A percentile compares a stretch with the other conserved stretches of the same genome.
Conservation (phyloP, 2,797 vertebrate genomes). For the Syngnathus rostellatus region DNA sequence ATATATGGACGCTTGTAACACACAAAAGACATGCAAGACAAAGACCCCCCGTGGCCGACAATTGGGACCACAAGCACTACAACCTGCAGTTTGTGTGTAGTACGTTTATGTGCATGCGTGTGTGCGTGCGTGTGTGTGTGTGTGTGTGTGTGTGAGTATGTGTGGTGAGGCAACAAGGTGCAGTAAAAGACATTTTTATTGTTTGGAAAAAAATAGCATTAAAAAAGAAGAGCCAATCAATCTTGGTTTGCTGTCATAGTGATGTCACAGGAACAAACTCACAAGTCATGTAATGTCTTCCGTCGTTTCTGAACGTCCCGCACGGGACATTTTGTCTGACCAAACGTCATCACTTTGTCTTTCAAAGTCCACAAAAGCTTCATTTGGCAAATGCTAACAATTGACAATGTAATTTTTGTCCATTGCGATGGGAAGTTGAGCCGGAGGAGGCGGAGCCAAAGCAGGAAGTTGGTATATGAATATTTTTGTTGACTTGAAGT, state of each 20-base stretch:
- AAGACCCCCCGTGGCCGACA: neutral
- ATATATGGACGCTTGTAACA: slow-evolving; percentile 3
- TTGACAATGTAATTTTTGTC: neutral
- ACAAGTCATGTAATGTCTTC: neutral
- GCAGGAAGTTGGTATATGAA: neutral
- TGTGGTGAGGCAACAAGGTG: neutral
- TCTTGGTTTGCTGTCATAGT: neutral
- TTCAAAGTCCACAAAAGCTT: neutral
- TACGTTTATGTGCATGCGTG: neutral
- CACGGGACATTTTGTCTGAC: neutral
- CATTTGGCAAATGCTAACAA: neutral
- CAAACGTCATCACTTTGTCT: neutral
- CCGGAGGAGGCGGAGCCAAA: neutral
- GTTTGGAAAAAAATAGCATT: neutral
- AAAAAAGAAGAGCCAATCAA: slow-evolving; percentile 1
- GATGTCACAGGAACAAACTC: neutral
- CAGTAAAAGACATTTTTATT: slow-evolving; percentile 3
- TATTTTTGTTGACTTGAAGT: neutral
- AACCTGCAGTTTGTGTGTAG: neutral
- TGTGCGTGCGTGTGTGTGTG: neutral
- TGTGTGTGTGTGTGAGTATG: neutral
- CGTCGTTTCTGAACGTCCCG: neutral
- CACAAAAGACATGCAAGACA: slow-evolving; percentile 6
- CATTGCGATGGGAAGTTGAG: neutral
- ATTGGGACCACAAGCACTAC: neutral